Base-by-base conservation (phyloP, 2,113 vertebrate species). In the Reinhardtius hippoglossoides region DNA sequence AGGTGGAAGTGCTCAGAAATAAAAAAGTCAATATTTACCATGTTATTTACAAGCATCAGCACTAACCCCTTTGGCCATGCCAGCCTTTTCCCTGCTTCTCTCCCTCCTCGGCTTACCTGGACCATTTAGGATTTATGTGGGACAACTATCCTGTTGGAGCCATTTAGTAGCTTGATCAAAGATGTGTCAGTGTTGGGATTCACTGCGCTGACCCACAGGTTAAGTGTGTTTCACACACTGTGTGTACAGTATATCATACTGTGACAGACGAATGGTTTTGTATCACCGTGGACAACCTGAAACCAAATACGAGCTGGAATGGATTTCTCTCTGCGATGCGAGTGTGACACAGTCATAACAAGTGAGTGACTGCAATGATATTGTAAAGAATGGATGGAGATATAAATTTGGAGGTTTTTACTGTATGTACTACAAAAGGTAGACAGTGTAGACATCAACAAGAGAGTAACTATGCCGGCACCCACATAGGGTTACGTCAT, bases 1-100 rank as follows among this genome's bases (percentile, higher is more conserved):
- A 90, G 77, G 89, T 86, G 77, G 84, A 77, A 90, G 76, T 82
- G 82, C 83, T 87, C 65, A 63, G 81, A 77, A 56, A 56, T 56
- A 92, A 92, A 90, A 89, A 81, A 50, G 26, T 89, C 80, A 26
- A 74, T 89, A 88, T 89, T 91, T 89, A 90, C 85, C 82, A 83
- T 82, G 82, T 88, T 91, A 90, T 92, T 91, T 89, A 92, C 83
- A 71, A 80, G 81, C 83, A 57, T 48, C 67, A 71, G 58, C 20
- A 4, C 66, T 46, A 44, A 54, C 48, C 78, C 77, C 81, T 82
- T 82, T 81, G 72, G 87, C 80, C 67, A 74, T 27, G 24, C 50
- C 57, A 31, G 65, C 44, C 64, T 15, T 64, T 54, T 26, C 8
- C 74, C 23, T 60, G 26, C 61, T 52, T 23, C 66, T 48, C 35